Evolutionary conservation across 2,888 invertebrate species (phyloP), one percentile per base, ranked within the genome.

Genomic region (Drosophila greeni): DNA sequence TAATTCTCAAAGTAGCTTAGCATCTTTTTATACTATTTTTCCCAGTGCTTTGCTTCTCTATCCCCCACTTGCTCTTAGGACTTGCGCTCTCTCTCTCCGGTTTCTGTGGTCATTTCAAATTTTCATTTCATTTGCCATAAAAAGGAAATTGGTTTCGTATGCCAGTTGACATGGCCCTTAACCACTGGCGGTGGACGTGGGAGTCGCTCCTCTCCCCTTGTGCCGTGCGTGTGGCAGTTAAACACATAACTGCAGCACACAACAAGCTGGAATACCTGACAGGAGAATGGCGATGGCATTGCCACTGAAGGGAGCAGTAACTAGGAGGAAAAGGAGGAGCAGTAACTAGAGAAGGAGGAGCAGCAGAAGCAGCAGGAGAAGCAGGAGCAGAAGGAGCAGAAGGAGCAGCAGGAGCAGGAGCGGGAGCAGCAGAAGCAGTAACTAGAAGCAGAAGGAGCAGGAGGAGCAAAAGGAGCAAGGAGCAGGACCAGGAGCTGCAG

Each of bases 101-200:
- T 77, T 80, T 80, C 26, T 84, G 84, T 79, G 83, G 84, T 83
- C 84, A 83, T 84, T 83, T 84, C 72, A 81, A 83, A 81, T 79
- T 84, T 83, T 81, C 77, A 79, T 83, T 83, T 84, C 83, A 84
- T 83, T 84, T 81, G 75, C 81, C 83, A 83, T 83, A 83, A 83
- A 82, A 83, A 79, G 82, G 76, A 81, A 84, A 83, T 84, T 81
- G 83, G 79, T 84, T 84, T 84, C 68, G 73, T 74, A 71, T 74
- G 75, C 73, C 76, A 75, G 73, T 78, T 81, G 79, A 56, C 73
- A 64, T 72, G 66, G 62, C 73, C 62, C 47, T 59, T 66, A 31
- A 33, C 23, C 36, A 37, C 55, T 29, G n/a, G 34, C 9, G 12
- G 24, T 37, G 24, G 47, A 36, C 14, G 26, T 55, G 48, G 52